Conservation (phyloP, 1,140 invertebrate species). For the Drosophila ohnishii region DNA sequence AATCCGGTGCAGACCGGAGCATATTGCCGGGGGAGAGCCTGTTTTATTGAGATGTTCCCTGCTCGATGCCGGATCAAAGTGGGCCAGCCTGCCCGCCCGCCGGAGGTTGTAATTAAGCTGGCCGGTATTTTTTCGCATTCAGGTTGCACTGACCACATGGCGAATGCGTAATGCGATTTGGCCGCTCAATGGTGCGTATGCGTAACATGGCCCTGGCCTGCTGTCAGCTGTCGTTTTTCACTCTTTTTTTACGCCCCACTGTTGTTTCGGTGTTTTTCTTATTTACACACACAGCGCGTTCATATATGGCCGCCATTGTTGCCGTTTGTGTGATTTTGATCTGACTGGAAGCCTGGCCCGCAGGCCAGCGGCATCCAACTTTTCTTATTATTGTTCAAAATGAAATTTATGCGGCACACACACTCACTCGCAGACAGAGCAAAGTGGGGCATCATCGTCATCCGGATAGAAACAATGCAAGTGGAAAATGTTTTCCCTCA, state of each 20-base stretch:
- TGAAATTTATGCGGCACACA: slow-evolving; percentile 56
- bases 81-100: not conserved
- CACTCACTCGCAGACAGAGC: slow-evolving; percentile 17
- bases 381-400: slow-evolving; percentile 76
- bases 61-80: slow-evolving; percentile 29
- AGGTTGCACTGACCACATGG: slow-evolving; percentile 19
- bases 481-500: slow-evolving; percentile 44
- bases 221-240: slow-evolving; percentile 17
- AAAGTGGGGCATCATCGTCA: slow-evolving; percentile 64
- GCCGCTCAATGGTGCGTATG: slow-evolving; percentile 59
- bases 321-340: slow-evolving; percentile 50
- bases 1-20: slow-evolving; percentile 8
- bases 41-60: slow-evolving; percentile 50
- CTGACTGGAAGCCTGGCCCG: slow-evolving; percentile 47
- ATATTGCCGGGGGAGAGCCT: slow-evolving; percentile 5
- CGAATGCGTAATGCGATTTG: slow-evolving; percentile 58
- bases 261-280: slow-evolving; percentile 37
- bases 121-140: slow-evolving; percentile 16
- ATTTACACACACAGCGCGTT: slow-evolving; percentile 18
- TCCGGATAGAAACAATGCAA: slow-evolving; percentile 61
- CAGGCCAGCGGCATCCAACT: slow-evolving; percentile 69
- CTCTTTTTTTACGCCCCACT: slow-evolving; percentile 15
- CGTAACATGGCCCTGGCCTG: slow-evolving; percentile 39
- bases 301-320: slow-evolving; percentile 28
- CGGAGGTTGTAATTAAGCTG: slow-evolving; percentile 41